These are phyloP conservation scores for Teleogryllus oceanicus DNA, from an alignment of 2,888 invertebrate species.

Conservation along the genomic window DNA sequence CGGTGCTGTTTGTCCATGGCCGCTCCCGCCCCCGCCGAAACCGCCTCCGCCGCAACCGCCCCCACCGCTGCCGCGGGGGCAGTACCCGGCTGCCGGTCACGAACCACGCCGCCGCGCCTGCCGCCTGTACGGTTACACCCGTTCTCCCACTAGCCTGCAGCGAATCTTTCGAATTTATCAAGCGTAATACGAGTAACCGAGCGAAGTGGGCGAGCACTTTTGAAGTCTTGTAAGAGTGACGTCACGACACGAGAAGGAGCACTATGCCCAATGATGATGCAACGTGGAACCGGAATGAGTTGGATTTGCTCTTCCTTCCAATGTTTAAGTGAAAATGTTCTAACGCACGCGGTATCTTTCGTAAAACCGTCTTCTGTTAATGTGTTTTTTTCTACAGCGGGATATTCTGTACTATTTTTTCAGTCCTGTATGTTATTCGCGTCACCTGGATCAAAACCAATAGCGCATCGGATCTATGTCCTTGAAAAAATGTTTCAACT, in stretches of 20 bases:
- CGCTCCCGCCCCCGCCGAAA: not conserved
- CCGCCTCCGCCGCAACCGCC: not conserved
- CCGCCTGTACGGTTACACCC: not conserved
- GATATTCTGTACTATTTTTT: too few species aligned
- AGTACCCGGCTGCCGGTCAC: constrained; percentile 9
- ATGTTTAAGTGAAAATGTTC: too few species aligned
- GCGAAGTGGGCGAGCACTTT: not conserved
- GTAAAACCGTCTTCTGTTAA: too few species aligned
- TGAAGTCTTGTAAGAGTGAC: not conserved
- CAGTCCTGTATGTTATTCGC: too few species aligned
- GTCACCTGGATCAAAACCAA: too few species aligned
- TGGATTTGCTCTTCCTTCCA: too few species aligned
- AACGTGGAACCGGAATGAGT: too few species aligned
- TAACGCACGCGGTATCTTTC: too few species aligned
- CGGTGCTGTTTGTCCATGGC: constrained; percentile 5
- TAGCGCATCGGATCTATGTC: too few species aligned
- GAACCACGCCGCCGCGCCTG: not conserved
- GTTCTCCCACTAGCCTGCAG: not conserved
- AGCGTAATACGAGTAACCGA: constrained; percentile 10
- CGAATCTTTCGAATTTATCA: constrained; percentile 18
- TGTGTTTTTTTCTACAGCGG: too few species aligned
- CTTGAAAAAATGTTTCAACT: too few species aligned
- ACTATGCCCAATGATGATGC: too few species aligned
- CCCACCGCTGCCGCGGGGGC: not conserved
- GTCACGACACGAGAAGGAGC: not conserved